Base-by-base conservation (phyloP, 1,140 invertebrate species). In the Caerostris darwini region DNA sequence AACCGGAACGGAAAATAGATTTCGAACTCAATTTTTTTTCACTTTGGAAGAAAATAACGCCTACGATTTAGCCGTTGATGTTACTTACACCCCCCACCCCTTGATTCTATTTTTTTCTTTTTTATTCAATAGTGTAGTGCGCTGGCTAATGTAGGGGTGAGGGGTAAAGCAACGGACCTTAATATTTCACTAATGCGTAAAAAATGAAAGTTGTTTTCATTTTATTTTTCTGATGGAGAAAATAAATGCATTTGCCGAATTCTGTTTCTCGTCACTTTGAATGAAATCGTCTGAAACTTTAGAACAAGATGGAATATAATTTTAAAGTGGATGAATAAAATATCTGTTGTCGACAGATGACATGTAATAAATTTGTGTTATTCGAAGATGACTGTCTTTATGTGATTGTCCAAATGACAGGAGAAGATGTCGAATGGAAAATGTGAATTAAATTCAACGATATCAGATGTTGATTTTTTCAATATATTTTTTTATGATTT, bases 11-110 rank as follows among this genome's bases (percentile, higher is more conserved):
- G 59, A 59, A 88, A 64, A 88, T 57, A 85, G 82, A 85, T 85
- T 85, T 57, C 58, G 19, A 71, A 90, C 88, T 17, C 67, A n/a
- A 71, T 90, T 71, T 90, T 71, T 71, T 69, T 71, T 34, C 50
- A 5, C 7, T 71, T 71, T 53, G 17, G 14, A 71, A 69, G 50
- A 71, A 90, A 71, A 90, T 54, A 54, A 71, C 88, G 64, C 67
- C 67, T 90, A 67, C 88, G 88, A 90, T 90, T 90, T 71, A 71
- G 64, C 50, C 64, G 61, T 90, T 90, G 88, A 71, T 71, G 88
- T 19, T 56, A 17, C 50, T 8, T 8, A 8, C 69, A 71, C 69
- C 7, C 69, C 69, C 69, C 8, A 34, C 69, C 34, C 69, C 3
- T 34, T 34, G 34, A 17, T 69, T 5, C 67, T 89, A 12, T 69